Evolutionary conservation across 2,888 invertebrate genomes (phyloP).

Genomic region (Zeuzera pyrina): DNA sequence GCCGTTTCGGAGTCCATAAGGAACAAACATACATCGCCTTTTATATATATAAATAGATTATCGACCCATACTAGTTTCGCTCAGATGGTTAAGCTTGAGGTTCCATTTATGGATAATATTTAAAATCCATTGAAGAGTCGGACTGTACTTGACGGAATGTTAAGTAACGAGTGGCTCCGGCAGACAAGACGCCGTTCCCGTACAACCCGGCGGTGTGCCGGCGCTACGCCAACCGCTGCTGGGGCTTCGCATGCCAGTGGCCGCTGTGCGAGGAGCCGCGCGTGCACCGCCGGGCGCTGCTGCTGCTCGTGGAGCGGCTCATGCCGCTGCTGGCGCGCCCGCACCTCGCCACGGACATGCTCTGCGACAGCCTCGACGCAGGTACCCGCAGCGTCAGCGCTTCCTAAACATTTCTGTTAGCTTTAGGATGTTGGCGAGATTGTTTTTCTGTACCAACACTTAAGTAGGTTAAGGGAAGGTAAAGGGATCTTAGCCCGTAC

Average conservation of each 20-base stretch:
- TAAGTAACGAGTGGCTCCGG: too few relatives aligned
- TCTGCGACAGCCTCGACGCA: conserved; percentile 90
- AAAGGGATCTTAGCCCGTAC: too few relatives aligned
- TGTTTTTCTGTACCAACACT: too few relatives aligned
- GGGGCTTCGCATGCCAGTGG: conserved; percentile 84
- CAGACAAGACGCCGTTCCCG: conserved; percentile 60
- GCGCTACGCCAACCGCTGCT: conserved; percentile 79
- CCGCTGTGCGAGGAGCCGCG: conserved; percentile 73
- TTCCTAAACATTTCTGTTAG: neutral
- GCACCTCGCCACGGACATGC: conserved; percentile 89
- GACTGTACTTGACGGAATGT: too few relatives aligned
- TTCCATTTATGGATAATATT: too few relatives aligned
- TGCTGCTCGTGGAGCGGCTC: conserved; percentile 86
- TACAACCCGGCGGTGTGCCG: conserved; percentile 70
- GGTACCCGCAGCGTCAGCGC: conserved; percentile 46
- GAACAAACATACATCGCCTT: too few relatives aligned
- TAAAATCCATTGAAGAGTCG: neutral
- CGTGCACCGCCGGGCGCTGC: conserved; percentile 83
- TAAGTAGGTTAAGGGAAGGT: too few relatives aligned
- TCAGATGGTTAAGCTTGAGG: too few relatives aligned
- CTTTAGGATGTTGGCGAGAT: too few relatives aligned
- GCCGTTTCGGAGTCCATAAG: too few relatives aligned
- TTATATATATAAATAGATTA: too few relatives aligned
- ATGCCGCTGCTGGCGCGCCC: conserved; percentile 87
- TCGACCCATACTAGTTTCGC: too few relatives aligned